Conservation (phyloP, 1,140 invertebrate species). For the Rhizoglyphus robini region DNA sequence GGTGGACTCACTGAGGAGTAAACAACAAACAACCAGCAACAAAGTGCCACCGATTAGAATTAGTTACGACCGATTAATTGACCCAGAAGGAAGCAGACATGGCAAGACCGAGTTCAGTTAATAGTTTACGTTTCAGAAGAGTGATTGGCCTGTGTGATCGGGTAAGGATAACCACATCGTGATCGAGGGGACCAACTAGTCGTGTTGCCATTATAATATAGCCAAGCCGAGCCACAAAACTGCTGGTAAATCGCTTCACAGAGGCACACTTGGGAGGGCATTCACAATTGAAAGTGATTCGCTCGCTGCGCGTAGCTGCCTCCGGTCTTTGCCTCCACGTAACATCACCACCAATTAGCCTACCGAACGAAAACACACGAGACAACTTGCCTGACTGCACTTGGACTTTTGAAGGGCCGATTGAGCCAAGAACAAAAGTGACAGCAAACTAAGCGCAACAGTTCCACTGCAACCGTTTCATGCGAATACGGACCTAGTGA, state of each 20-base stretch:
- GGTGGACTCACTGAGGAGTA: no score
- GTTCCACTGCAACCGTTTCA: not conserved
- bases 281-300: slow-evolving; percentile 7
- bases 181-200: not conserved
- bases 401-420: not conserved
- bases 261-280: not conserved
- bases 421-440: not conserved
- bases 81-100: no score
- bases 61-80: no score
- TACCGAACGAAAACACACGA: no score
- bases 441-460: not conserved
- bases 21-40: no score
- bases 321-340: not conserved
- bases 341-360: not conserved
- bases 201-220: no score
- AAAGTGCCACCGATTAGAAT: no score
- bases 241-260: not conserved
- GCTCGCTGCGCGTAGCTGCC: not conserved
- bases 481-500: not conserved
- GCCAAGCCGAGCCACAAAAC: not conserved
- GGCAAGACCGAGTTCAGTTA: no score
- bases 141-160: no score
- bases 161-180: not conserved
- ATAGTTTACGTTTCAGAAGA: not conserved
- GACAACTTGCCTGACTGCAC: no score